Evolutionary conservation across 2,797 vertebrate species (phyloP).

Genomic region (Lepus oiostolus): DNA sequence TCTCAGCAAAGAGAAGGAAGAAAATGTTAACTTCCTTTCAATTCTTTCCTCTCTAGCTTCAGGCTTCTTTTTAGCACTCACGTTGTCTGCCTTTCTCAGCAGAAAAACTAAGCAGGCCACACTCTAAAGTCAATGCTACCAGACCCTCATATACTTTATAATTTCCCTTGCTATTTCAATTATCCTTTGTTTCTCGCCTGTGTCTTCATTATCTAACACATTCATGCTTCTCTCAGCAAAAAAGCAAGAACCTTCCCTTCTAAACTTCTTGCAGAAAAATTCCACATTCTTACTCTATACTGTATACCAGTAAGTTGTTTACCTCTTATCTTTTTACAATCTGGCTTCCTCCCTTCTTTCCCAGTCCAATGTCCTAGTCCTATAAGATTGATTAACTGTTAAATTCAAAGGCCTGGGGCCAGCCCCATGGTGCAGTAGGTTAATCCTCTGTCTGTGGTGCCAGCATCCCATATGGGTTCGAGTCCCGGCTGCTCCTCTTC

Average conservation of each 20-base stretch:
- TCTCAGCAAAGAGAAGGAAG: neutral
- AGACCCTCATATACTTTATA: neutral
- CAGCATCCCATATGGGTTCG: no score
- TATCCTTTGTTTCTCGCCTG: neutral
- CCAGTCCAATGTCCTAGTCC: neutral
- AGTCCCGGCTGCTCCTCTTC: no score
- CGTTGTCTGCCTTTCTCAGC: neutral
- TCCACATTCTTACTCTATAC: neutral
- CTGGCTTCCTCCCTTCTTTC: neutral
- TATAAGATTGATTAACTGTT: neutral
- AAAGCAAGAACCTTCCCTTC: neutral
- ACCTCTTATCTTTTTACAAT: neutral
- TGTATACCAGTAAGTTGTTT: neutral
- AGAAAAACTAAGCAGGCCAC: neutral
- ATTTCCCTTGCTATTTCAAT: conserved; percentile 6
- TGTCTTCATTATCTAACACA: neutral
- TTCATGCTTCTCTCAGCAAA: neutral
- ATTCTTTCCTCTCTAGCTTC: neutral
- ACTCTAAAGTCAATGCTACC: neutral
- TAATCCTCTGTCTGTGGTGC: no score
- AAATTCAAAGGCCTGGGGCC: neutral
- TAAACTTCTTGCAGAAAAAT: neutral
- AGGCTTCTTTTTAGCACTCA: neutral
- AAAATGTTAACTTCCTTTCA: neutral
- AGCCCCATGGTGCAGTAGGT: no score